Conservation (phyloP, 2,888 invertebrate species). For the Spisula solida region DNA sequence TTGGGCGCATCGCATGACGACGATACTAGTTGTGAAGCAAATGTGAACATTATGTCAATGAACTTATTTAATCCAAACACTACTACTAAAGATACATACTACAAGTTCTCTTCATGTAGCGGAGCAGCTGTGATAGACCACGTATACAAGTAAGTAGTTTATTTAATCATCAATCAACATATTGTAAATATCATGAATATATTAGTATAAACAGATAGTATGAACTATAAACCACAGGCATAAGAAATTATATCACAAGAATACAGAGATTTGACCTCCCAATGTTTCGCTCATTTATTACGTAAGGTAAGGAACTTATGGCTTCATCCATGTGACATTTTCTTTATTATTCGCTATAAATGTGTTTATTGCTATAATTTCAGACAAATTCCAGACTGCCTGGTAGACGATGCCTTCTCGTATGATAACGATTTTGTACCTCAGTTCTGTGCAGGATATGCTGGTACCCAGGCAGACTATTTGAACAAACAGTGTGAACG, state of each 20-base stretch:
- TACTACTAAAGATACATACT: slow-evolving; percentile 22
- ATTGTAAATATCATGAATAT: too few relatives aligned
- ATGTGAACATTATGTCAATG: slow-evolving; percentile 17
- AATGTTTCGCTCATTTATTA: too few relatives aligned
- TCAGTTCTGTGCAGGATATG: slow-evolving; percentile 20
- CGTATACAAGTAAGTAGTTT: slow-evolving; percentile 1
- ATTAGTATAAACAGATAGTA: too few relatives aligned
- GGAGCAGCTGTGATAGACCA: not conserved
- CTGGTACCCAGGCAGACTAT: not conserved
- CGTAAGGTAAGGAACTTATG: too few relatives aligned
- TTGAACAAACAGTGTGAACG: slow-evolving; percentile 36
- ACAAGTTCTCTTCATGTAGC: slow-evolving; percentile 27
- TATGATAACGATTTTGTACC: not conserved
- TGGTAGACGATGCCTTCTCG: not conserved
- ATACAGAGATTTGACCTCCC: too few relatives aligned
- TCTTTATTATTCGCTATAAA: too few relatives aligned
- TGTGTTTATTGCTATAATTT: too few relatives aligned
- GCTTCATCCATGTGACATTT: too few relatives aligned
- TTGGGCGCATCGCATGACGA: slow-evolving; percentile 32
- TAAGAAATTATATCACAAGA: too few relatives aligned
- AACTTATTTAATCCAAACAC: not conserved
- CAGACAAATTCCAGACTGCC: not conserved
- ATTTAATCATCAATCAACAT: too few relatives aligned
- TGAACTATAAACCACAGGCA: too few relatives aligned
- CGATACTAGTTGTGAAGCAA: not conserved